Evolutionary conservation across 2,888 invertebrate genomes (phyloP), one percentile per base, ranked within the genome.

Genomic region (Stenotaenia linearis): DNA sequence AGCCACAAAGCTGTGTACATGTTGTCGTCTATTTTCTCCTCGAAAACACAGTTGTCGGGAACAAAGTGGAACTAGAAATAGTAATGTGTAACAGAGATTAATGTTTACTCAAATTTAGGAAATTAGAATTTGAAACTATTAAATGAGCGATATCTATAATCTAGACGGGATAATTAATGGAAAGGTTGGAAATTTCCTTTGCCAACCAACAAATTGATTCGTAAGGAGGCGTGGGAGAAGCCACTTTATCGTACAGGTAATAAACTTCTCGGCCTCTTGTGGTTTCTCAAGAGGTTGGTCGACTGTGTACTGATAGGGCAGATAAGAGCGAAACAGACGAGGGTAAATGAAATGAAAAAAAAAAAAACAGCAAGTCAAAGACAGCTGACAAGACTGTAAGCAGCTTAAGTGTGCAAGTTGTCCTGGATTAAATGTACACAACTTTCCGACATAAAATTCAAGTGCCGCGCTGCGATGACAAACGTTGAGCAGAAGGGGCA

Each of bases 11-110:
- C 78, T 35, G 78, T 78, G 37, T 61, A 78, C 28, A 30, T 56
- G 37, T 78, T 56, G 30, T 78, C 61, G 30, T 35, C 78, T 18
- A 78, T 56, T 35, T 21, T 28, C 21, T 78, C 78, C 21, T 32
- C 61, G 32, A 78, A 78, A n/a, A 37, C 56, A 69, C 78, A 78
- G 69, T 69, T 30, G 15, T 56, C 35, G 56, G 78, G 56, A 9
- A 56, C 78, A 61, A 61, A 61, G 56, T 61, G 56, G 69, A 28
- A 35, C 78, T 37, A 78, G n/a, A 78, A 78, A 69, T 15, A 50
- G 0, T 0, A 3, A 37, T 15, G 35, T 18, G 3, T 37, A 10
- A 32, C n/a, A n/a, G n/a, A n/a, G n/a, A n/a, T n/a, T n/a, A n/a
- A n/a, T n/a, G n/a, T n/a, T n/a, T n/a, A n/a, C n/a, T n/a, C n/a